Evolutionary conservation across 2,888 invertebrate genomes (phyloP).

Genomic region (Aproaerema taeniolella): DNA sequence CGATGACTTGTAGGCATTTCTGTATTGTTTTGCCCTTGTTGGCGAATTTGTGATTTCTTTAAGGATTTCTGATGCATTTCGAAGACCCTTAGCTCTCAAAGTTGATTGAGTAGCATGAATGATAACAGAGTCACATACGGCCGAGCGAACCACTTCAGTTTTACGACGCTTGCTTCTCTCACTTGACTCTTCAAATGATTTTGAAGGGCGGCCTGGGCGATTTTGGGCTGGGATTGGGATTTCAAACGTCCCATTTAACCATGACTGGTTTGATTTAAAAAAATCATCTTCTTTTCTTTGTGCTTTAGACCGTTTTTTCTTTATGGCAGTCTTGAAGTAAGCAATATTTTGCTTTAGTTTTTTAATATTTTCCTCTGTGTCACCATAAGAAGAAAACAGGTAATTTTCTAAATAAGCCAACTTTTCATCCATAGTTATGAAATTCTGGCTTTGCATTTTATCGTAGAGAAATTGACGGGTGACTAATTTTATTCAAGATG

Average conservation of each 20-base stretch:
- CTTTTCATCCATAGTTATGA: constrained; percentile 1
- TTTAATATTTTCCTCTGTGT: background rate
- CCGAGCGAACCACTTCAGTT: constrained; percentile 17
- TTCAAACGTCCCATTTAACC: constrained; percentile 14
- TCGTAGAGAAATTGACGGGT: background rate
- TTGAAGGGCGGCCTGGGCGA: constrained; percentile 16
- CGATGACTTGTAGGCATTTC: background rate
- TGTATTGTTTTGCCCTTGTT: background rate
- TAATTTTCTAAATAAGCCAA: constrained; percentile 1
- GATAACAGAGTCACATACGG: constrained; percentile 10
- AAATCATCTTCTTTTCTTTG: constrained; percentile 15
- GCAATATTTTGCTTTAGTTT: background rate
- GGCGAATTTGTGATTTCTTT: constrained; percentile 12
- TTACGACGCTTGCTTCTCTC: constrained; percentile 18
- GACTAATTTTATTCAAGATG: no score
- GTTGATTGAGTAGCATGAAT: constrained; percentile 19
- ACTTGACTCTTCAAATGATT: constrained; percentile 16
- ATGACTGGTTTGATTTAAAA: constrained; percentile 11
- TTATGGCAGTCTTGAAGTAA: constrained; percentile 6
- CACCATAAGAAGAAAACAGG: constrained; percentile 3
- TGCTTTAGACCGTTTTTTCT: constrained; percentile 18
- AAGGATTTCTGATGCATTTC: constrained; percentile 19
- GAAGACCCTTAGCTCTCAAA: constrained; percentile 17
- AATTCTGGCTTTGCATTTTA: constrained; percentile 1
- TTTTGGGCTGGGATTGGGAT: constrained; percentile 12